phyloP scores from a whole-genome alignment of 2,113 vertebrate species.

The Tor tambroides region DNA sequence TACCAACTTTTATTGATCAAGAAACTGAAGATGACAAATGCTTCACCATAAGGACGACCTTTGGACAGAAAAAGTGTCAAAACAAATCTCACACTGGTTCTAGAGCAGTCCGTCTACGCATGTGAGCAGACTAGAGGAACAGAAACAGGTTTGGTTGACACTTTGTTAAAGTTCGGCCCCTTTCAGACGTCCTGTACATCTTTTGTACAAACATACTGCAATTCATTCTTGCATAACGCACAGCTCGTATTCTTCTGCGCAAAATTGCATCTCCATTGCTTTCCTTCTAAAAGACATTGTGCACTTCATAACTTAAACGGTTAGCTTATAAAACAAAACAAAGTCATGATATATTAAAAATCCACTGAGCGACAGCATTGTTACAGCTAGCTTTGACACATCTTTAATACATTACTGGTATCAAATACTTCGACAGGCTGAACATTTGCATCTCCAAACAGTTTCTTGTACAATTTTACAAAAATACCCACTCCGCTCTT shows the following conservation, averaged over 20 bases:
- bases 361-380: slow-evolving; percentile 54
- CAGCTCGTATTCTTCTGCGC: slow-evolving; percentile 14
- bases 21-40: slow-evolving; percentile 71
- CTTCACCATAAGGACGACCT: slow-evolving; percentile 67
- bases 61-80: slow-evolving; percentile 56
- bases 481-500: slow-evolving; percentile 57
- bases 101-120: slow-evolving; percentile 49
- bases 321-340: slow-evolving; percentile 39
- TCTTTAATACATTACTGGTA: slow-evolving; percentile 62
- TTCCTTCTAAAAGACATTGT: slow-evolving; percentile 48
- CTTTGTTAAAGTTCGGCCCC: slow-evolving; percentile 8
- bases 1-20: slow-evolving; percentile 75
- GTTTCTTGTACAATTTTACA: slow-evolving; percentile 55
- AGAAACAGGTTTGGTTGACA: neutral
- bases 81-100: slow-evolving; percentile 65
- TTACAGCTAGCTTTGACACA: slow-evolving; percentile 61
- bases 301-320: slow-evolving; percentile 50
- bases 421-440: slow-evolving; percentile 63
- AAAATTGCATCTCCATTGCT: slow-evolving; percentile 25
- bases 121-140: neutral
- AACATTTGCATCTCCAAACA: slow-evolving; percentile 36
- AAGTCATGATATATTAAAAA: slow-evolving; percentile 54
- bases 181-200: slow-evolving; percentile 59
- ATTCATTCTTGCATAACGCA: slow-evolving; percentile 40
- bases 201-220: slow-evolving; percentile 62